These are phyloP conservation scores for Melanotaenia parkinsoni DNA, from an alignment of 2,797 vertebrate genomes.

Conservation along the genomic window DNA sequence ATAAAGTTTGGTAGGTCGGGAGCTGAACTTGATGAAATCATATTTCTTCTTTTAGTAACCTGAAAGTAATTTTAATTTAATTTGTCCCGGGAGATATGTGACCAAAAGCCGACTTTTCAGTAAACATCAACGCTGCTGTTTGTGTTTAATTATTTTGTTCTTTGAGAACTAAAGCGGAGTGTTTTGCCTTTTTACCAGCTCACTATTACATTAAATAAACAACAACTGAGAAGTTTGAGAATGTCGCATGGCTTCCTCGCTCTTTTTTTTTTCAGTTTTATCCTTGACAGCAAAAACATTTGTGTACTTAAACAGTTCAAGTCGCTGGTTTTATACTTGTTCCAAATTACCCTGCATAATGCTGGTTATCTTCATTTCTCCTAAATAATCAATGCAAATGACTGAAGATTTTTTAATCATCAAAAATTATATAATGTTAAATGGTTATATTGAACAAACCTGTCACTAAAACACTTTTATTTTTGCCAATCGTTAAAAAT, in stretches of 20 bases:
- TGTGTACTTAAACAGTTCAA: no score
- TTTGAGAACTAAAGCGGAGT: constrained; percentile 55
- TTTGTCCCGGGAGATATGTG: constrained; percentile 23
- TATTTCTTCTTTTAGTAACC: neutral
- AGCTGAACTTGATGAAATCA: neutral
- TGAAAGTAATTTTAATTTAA: neutral
- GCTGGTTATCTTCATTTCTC: no score
- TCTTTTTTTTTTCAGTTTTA: neutral
- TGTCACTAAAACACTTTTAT: no score
- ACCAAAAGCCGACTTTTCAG: constrained; percentile 47
- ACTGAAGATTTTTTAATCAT: no score
- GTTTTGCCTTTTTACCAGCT: constrained; percentile 69
- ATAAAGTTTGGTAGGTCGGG: neutral
- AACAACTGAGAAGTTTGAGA: constrained; percentile 65
- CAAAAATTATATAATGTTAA: no score
- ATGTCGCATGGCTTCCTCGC: constrained; percentile 31
- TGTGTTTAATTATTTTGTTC: constrained; percentile 25
- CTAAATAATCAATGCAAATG: no score
- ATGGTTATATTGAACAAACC: no score
- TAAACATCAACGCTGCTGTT: constrained; percentile 30
- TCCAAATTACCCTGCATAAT: no score
- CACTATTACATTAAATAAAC: constrained; percentile 76
- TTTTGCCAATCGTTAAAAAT: no score
- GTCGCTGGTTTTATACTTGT: no score
- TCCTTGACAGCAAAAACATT: neutral